Evolutionary conservation across 2,797 vertebrate genomes (phyloP), one percentile per base, ranked within the genome.

Genomic region (Champsocephalus gunnari): DNA sequence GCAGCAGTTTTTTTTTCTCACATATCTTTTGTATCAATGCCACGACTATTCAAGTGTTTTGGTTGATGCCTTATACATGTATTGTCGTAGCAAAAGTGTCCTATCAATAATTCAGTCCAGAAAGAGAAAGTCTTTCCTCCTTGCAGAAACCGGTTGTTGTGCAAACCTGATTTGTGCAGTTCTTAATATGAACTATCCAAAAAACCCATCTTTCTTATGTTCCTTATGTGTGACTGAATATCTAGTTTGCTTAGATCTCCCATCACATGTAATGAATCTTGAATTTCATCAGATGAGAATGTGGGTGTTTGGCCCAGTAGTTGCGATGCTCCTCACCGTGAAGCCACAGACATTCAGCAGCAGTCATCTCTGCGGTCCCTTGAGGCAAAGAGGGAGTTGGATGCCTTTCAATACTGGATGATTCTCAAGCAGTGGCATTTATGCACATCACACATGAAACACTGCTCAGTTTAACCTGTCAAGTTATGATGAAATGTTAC

Each of bases 351-450:
- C 66, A 77, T 83, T 69, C 71, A 61, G 53, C 48, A 62, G 49
- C 65, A 82, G 48, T 83, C 73, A 81, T 80, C 45, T 82, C 81
- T 90, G 82, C 69, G 74, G 73, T 81, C 71, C 77, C 66, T 68
- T 0, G 12, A 62, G 75, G 74, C 51, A 47, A 66, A 66, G 43
- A 63, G 21, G 66, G 55, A 80, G 54, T 53, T 88, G 81, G 86
- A 81, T 8, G 53, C 41, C 21, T 66, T 79, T 85, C 79, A 79
- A 5, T 32, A 11, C 44, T 24, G 63, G 48, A 56, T 45, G 49
- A 56, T 66, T 73, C 11, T 65, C 16, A 71, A 67, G 73, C 60
- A 51, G 16, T 66, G 19, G 4, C 8, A 21, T 67, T 66, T 66
- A 34, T 56, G 48, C 50, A 60, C 54, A 62, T 60, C 21, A 47